Evolutionary conservation across 2,797 vertebrate species (phyloP).

Genomic region (Galago senegalensis): DNA sequence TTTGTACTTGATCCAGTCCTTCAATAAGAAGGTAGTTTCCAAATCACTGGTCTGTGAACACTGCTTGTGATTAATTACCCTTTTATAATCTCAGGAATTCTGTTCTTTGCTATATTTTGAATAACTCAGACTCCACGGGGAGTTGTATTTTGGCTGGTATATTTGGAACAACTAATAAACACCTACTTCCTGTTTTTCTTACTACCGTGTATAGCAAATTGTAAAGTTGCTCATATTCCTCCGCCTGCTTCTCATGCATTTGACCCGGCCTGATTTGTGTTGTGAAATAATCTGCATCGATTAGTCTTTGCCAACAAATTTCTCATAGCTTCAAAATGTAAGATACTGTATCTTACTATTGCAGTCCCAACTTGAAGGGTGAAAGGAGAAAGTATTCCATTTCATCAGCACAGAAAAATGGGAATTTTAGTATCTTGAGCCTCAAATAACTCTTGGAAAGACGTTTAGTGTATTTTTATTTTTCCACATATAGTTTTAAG

Average conservation of each 20-base stretch:
- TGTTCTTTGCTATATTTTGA: constrained; percentile 89
- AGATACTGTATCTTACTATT: constrained; percentile 79
- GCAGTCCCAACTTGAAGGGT: constrained; percentile 65
- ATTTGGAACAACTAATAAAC: constrained; percentile 92
- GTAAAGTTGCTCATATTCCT: constrained; percentile 87
- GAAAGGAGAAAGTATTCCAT: constrained; percentile 74
- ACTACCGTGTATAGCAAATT: constrained; percentile 90
- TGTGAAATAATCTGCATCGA: constrained; percentile 72
- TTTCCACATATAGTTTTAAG: constrained; percentile 61
- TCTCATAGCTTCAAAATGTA: constrained; percentile 84
- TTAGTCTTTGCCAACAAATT: constrained; percentile 83
- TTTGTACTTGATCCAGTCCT: constrained; percentile 90
- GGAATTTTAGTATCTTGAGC: constrained; percentile 64
- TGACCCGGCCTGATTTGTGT: constrained; percentile 79
- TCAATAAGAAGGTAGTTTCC: constrained; percentile 90
- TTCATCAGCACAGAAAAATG: constrained; percentile 78
- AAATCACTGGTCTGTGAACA: constrained; percentile 90
- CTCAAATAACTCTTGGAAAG: constrained; percentile 63
- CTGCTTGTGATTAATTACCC: constrained; percentile 92
- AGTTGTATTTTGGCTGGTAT: constrained; percentile 92
- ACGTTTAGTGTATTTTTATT: constrained; percentile 62
- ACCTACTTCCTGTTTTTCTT: constrained; percentile 92
- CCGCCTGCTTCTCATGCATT: constrained; percentile 81
- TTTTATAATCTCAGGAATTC: constrained; percentile 92
- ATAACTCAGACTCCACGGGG: constrained; percentile 90